phyloP scores from a whole-genome alignment of 2,113 vertebrate genomes.

The Carollia perspicillata region DNA sequence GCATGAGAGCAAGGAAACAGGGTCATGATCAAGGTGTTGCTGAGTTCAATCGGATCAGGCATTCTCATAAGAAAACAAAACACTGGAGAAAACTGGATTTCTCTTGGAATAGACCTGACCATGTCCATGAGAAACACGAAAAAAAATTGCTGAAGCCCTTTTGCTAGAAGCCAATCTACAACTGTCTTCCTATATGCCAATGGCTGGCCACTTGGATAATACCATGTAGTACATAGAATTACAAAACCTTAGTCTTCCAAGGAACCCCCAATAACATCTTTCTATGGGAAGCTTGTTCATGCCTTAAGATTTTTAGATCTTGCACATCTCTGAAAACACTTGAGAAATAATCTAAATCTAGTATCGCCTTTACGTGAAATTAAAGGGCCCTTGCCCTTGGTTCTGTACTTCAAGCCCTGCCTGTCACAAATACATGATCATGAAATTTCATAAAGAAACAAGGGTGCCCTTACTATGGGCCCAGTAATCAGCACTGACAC shows the following conservation, averaged over 20 bases:
- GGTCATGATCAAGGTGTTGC: conserved; percentile 32
- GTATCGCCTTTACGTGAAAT: not conserved
- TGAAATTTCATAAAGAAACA: not conserved
- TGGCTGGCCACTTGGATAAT: not conserved
- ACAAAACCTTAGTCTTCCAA: not conserved
- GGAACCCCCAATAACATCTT: not conserved
- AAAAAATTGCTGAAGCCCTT: not conserved
- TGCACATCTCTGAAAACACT: not conserved
- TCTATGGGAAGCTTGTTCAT: not conserved
- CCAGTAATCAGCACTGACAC: not conserved
- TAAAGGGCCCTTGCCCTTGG: not conserved
- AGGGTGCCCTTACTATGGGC: not conserved
- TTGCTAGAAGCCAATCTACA: not conserved
- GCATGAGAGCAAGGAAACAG: not conserved
- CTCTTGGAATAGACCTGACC: not conserved
- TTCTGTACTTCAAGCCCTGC: not conserved
- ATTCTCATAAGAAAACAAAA: conserved; percentile 63
- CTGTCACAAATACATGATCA: not conserved
- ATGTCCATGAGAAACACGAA: not conserved
- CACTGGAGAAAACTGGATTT: conserved; percentile 28
- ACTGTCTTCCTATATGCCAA: not conserved
- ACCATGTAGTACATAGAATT: not conserved
- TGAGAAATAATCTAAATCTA: not conserved
- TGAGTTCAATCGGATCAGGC: conserved; percentile 27
- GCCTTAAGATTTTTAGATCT: not conserved